Percentiles rank a stretch among this genome's conserved stretches.
Conservation (phyloP, 2,113 vertebrate genomes). For the Strix aluco region DNA sequence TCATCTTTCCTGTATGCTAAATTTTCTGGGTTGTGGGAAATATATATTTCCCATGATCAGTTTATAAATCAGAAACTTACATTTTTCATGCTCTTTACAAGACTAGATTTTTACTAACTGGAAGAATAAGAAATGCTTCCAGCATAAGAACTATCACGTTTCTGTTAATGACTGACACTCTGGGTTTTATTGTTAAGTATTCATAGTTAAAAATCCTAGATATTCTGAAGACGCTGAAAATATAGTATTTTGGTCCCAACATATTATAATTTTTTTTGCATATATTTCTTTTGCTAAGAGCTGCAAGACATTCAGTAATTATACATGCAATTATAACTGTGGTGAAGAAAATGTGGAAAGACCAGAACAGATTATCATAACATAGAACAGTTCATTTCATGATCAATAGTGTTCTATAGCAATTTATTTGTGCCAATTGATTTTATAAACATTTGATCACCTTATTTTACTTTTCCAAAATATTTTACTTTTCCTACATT, state of each 20-base stretch:
- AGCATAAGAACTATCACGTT: not conserved
- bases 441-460: not conserved
- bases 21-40: not conserved
- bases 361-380: not conserved
- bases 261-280: not conserved
- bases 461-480: not conserved
- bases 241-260: not conserved
- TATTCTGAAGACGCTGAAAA: not conserved
- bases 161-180: not conserved
- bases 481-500: not conserved
- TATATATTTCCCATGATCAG: not conserved
- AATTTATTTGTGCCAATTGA: not conserved
- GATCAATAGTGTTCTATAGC: not conserved
- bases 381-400: not conserved
- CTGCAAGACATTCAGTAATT: not conserved
- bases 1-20: not conserved
- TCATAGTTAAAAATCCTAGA: not conserved
- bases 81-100: not conserved
- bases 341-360: not conserved
- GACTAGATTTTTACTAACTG: not conserved
- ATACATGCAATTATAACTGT: not conserved
- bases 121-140: not conserved
- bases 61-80: not conserved
- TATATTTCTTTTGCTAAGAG: not conserved
- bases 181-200: not conserved